Conservation (phyloP, 1,140 invertebrate species). For the Anastatus disparis region DNA sequence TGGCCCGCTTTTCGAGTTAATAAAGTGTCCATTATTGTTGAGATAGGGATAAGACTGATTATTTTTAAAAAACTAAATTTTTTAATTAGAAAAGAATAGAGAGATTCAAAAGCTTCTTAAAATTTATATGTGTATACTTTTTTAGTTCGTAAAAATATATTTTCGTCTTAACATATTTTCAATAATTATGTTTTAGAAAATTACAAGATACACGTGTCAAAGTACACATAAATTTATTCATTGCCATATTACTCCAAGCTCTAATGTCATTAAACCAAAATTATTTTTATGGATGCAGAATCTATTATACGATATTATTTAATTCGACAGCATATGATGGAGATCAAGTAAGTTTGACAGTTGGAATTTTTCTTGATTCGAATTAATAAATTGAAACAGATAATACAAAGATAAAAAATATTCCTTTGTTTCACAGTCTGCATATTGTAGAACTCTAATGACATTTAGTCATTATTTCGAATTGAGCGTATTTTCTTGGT, state of each 20-base stretch:
- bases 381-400: too few species aligned
- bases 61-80: too few species aligned
- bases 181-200: too few species aligned
- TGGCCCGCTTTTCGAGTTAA: too few species aligned
- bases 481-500: not conserved
- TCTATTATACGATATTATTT: constrained; percentile 3
- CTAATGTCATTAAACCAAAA: not conserved
- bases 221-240: constrained; percentile 13
- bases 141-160: not conserved
- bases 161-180: too few species aligned
- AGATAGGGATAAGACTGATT: too few species aligned
- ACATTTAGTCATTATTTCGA: constrained; percentile 14
- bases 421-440: not conserved
- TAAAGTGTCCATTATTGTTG: too few species aligned
- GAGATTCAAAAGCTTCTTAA: too few species aligned
- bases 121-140: not conserved
- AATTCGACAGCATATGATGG: not conserved
- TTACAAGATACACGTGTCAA: constrained; percentile 5
- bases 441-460: not conserved
- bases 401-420: too few species aligned
- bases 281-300: not conserved
- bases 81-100: too few species aligned
- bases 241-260: not conserved
- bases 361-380: too few species aligned
- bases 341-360: not conserved